Base-by-base conservation (phyloP, 2,797 vertebrate genomes). In the Xenopus petersii region DNA sequence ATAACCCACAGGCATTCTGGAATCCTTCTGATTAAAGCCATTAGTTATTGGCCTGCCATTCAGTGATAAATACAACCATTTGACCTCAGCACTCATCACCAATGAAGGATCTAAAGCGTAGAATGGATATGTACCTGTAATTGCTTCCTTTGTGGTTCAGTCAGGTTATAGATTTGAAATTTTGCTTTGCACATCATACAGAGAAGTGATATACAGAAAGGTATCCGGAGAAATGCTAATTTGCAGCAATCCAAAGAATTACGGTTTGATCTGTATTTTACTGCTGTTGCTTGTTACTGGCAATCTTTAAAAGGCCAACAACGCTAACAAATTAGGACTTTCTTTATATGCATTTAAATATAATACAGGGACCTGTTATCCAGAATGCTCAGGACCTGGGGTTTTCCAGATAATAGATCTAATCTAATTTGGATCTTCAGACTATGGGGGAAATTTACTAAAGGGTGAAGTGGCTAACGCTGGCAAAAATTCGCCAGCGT, bases 11-110 rank as follows among this genome's bases (percentile, higher is more conserved):
- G 60, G 60, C 60, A 63, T 15, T 63, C 15, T 6, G 13, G 33
- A 63, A 63, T 63, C 60, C 60, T 36, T 33, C 13, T 63, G 11
- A 63, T 63, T 63, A 33, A 63, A 63, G 60, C 33, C 12, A 63
- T 63, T 63, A 33, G 24, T 33, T 36, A 33, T 12, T 12, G 30
- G 60, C 42, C 26, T 36, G 24, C 30, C 30, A 36, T 63, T 63
- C 11, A 63, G 33, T 33, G 60, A 15, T 36, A 63, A 60, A 63
- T 36, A 36, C 12, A 4, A 33, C 30, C 60, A 63, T 63, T 36
- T 63, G 60, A 63, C 60, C 24, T 33, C 11, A 16, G 24, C 24
- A 9, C 30, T 36, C 60, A 63, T 8, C 12, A 1, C 24, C 60
- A 15, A 36, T 15, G 60, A 63, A 26, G 12, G 60, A 63, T 63